phyloP scores from a whole-genome alignment of 1,140 invertebrate genomes.

The Maniola jurtina region DNA sequence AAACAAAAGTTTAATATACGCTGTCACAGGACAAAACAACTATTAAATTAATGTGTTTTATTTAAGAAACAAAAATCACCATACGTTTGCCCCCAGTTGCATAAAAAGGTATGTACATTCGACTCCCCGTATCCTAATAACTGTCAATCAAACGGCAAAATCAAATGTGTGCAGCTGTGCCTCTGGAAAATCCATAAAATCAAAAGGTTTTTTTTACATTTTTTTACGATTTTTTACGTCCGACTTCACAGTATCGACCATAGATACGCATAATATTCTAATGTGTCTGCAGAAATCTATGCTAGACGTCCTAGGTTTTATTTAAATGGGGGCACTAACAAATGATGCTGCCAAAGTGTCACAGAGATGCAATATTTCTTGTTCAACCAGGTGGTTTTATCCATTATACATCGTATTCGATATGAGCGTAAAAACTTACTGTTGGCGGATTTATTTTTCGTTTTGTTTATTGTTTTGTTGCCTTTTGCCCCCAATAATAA shows the following conservation, averaged over 20 bases:
- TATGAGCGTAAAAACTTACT: conserved; percentile 46
- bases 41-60: conserved; percentile 49
- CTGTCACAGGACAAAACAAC: conserved; percentile 47
- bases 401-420: conserved; percentile 65
- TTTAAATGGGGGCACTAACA: conserved; percentile 56
- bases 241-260: conserved; percentile 40
- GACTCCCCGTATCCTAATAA: conserved; percentile 23
- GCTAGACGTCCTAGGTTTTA: conserved; percentile 45
- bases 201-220: conserved; percentile 19
- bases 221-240: conserved; percentile 27
- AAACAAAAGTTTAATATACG: conserved; percentile 7
- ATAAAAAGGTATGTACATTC: conserved; percentile 49
- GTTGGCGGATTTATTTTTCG: conserved; percentile 28
- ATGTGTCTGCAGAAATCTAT: conserved; percentile 43
- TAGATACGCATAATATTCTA: conserved; percentile 34
- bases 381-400: conserved; percentile 70
- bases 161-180: conserved; percentile 23
- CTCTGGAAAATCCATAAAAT: conserved; percentile 18
- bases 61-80: conserved; percentile 48
- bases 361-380: conserved; percentile 68
- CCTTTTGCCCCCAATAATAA: no score
- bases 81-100: conserved; percentile 52
- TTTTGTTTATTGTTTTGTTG: conserved; percentile 5
- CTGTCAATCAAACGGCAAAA: conserved; percentile 27
- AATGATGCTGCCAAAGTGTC: conserved; percentile 71